phyloP scores from a whole-genome alignment of 1,140 invertebrate species.

The Neodiprion fabricii region DNA sequence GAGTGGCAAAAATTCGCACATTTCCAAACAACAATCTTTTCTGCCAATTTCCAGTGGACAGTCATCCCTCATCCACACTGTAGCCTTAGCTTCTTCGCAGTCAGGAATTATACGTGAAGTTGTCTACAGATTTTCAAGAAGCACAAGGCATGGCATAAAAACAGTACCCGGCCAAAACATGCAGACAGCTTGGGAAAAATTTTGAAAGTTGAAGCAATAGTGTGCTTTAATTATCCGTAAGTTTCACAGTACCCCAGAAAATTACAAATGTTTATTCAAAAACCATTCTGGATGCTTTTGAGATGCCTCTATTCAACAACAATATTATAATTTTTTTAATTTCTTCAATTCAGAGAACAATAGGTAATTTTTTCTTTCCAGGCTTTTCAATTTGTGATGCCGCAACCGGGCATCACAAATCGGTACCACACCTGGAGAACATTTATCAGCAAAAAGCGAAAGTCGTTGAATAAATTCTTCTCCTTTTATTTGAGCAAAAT shows the following conservation, averaged over 20 bases:
- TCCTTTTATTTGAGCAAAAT: constrained; percentile 61
- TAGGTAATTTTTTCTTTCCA: constrained; percentile 20
- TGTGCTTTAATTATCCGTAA: neutral
- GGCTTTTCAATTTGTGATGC: constrained; percentile 31
- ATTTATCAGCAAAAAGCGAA: constrained; percentile 51
- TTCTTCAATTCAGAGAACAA: too few species aligned
- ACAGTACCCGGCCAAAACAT: neutral
- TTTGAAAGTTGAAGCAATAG: neutral
- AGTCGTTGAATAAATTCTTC: constrained; percentile 60
- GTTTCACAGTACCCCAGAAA: neutral
- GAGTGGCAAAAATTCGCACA: neutral
- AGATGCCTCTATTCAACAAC: neutral
- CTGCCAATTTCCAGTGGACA: neutral
- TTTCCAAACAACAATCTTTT: neutral
- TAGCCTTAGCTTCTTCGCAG: neutral
- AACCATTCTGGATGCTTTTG: constrained; percentile 5
- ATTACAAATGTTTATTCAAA: neutral
- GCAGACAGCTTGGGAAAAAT: neutral
- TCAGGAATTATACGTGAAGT: neutral
- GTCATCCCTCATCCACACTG: neutral
- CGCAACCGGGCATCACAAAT: constrained; percentile 26
- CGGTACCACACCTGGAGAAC: constrained; percentile 36
- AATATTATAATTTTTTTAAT: neutral
- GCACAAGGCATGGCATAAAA: neutral
- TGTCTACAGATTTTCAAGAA: neutral